Evolutionary conservation across 2,113 vertebrate genomes (phyloP).

Genomic region (Melanostigma gelatinosum): DNA sequence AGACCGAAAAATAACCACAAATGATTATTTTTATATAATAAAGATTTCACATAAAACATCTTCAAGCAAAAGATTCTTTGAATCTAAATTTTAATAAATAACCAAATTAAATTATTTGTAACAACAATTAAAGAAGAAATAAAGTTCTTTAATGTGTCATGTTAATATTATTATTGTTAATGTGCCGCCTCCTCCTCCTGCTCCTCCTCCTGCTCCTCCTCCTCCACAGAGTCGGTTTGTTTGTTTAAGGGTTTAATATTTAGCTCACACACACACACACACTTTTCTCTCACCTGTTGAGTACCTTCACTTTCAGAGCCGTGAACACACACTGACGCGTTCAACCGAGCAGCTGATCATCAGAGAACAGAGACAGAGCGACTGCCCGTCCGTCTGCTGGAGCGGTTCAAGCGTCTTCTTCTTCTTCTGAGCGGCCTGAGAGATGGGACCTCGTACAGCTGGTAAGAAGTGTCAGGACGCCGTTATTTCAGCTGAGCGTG

Average conservation of each 20-base stretch:
- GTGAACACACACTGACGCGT: slow-evolving; percentile 27
- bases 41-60: too few species aligned
- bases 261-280: slow-evolving; percentile 50
- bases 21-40: background rate
- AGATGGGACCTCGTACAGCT: slow-evolving; percentile 66
- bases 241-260: slow-evolving; percentile 69
- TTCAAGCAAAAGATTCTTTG: background rate
- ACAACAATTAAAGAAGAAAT: too few species aligned
- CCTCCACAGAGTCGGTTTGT: slow-evolving; percentile 36
- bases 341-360: background rate
- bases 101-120: too few species aligned
- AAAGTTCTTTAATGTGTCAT: background rate
- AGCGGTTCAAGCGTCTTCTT: background rate
- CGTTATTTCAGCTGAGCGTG: background rate
- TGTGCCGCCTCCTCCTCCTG: slow-evolving; percentile 11
- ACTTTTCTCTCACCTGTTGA: slow-evolving; percentile 1
- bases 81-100: too few species aligned
- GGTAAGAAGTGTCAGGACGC: slow-evolving; percentile 41
- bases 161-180: too few species aligned
- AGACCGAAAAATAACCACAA: too few species aligned
- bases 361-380: background rate
- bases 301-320: background rate
- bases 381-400: too few species aligned
- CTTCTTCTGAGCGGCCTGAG: background rate
- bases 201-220: background rate